Evolutionary conservation across 1,140 invertebrate species (phyloP).

Genomic region (Planococcus citri): DNA sequence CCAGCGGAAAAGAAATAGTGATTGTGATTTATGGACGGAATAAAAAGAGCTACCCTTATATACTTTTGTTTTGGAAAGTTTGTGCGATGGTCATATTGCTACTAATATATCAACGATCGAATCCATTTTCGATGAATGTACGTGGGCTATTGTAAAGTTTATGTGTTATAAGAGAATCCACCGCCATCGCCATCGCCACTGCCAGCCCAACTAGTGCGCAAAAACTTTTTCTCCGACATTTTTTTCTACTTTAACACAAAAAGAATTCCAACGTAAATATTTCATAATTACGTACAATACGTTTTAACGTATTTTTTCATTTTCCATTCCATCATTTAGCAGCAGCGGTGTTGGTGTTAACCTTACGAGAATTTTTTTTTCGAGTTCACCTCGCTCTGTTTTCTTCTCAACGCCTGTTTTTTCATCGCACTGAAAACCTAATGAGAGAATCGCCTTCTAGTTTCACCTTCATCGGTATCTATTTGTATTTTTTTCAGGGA

Average conservation of each 20-base stretch:
- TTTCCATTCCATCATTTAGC: neutral
- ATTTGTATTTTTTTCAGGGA: too few species aligned
- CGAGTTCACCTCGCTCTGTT: too few species aligned
- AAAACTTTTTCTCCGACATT: neutral
- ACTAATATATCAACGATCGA: constrained; percentile 14
- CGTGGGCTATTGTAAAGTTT: constrained; percentile 3
- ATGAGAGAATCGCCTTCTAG: too few species aligned
- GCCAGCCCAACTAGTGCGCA: neutral
- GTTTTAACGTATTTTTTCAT: constrained; percentile 1
- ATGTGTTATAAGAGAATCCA: neutral
- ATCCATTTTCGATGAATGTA: constrained; percentile 16
- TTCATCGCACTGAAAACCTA: too few species aligned
- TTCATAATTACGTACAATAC: constrained; percentile 3
- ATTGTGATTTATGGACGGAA: constrained; percentile 13
- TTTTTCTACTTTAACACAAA: constrained; percentile 1
- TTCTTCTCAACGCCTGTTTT: too few species aligned
- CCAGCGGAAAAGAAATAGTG: neutral
- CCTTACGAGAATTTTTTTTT: too few species aligned
- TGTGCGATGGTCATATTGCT: constrained; percentile 9
- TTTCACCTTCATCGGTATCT: too few species aligned
- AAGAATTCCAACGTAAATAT: constrained; percentile 7
- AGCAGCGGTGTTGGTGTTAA: too few species aligned
- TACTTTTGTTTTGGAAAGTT: constrained; percentile 16
- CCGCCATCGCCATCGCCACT: too few species aligned
- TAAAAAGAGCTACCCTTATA: constrained; percentile 14